Base-by-base conservation (phyloP, 2,113 vertebrate species). In the Gadus macrocephalus region DNA sequence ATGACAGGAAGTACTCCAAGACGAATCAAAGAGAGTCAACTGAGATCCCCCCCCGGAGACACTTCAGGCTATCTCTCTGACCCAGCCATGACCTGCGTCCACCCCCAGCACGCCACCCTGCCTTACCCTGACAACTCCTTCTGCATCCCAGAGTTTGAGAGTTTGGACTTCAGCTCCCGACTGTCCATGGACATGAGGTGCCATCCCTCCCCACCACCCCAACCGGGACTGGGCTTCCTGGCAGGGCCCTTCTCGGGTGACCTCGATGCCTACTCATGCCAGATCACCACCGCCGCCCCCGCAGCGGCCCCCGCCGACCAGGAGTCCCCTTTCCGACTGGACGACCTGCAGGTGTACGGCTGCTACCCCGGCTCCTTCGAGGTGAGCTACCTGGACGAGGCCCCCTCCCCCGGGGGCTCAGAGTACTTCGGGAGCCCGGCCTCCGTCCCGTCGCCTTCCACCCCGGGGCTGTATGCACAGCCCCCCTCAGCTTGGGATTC, bases 31-130 rank as follows among this genome's bases (percentile, higher is more conserved):
- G 42, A 49, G 42, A 2, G 42, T 9, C 11, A 49, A 49, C 9
- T 66, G 22, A 1, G 0, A 7, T 77, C 53, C 81, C 61, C 61
- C 20, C 72, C 71, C 61, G 15, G 66, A 82, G 68, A 15, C 67
- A 4, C 31, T 35, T 35, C 6, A 35, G 31, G 31, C 11, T 9
- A 49, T 12, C 42, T 56, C 72, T 9, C 8, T 49, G 42, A 49
- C 72, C 75, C 83, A 96, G 95, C 93, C 87, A 98, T 98, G 96
- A 95, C 96, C 92, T 97, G 95, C 91, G 93, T 96, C 77, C 94
- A 96, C 91, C 90, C 94, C 2, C 95, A 96, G 78, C 93, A 93
- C 90, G 89, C 93, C 87, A 89, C 92, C 72, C 85, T 87, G 83
- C 77, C 90, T 72, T 92, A 89, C 27, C 25, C 25, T 1, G 95